Evolutionary conservation across 2,797 vertebrate genomes (phyloP).

Genomic region (Pempheris klunzingeri): DNA sequence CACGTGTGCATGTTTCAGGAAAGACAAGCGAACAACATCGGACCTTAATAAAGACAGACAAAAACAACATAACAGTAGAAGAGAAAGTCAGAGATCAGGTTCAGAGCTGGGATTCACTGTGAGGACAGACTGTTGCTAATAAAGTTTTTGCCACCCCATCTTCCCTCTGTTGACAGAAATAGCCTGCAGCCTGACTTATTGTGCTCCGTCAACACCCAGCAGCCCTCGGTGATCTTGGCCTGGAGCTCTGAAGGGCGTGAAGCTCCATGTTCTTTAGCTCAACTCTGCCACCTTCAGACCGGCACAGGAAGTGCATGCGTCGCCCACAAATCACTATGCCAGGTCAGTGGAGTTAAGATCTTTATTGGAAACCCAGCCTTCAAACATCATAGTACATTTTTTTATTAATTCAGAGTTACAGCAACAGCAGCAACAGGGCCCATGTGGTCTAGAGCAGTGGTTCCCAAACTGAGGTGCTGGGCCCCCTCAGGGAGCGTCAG

Average conservation of each 20-base stretch:
- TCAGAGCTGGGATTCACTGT: not conserved
- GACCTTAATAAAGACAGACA: too few species aligned
- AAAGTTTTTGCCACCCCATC: not conserved
- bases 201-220: not conserved
- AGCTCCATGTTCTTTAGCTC: too few species aligned
- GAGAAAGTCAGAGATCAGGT: not conserved
- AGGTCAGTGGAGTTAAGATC: conserved; percentile 73
- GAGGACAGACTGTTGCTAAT: not conserved
- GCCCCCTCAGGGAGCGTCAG: conserved; percentile 3
- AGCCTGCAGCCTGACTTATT: not conserved
- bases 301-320: conserved; percentile 12
- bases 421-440: conserved; percentile 49
- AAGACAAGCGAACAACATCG: too few species aligned
- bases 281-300: conserved; percentile 25
- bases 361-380: conserved; percentile 82
- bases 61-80: not conserved
- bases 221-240: not conserved
- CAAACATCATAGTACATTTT: conserved; percentile 71
- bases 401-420: conserved; percentile 62
- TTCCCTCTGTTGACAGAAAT: not conserved
- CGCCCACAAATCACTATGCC: conserved; percentile 35
- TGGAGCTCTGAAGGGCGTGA: not conserved
- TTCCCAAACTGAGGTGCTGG: conserved; percentile 59
- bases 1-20: too few species aligned
- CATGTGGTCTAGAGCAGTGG: conserved; percentile 48